A percentile compares a stretch with the other conserved stretches of the same genome.
phyloP scores from a whole-genome alignment of 92 coral and sea anemone species.

The Paragorgia papillata region DNA sequence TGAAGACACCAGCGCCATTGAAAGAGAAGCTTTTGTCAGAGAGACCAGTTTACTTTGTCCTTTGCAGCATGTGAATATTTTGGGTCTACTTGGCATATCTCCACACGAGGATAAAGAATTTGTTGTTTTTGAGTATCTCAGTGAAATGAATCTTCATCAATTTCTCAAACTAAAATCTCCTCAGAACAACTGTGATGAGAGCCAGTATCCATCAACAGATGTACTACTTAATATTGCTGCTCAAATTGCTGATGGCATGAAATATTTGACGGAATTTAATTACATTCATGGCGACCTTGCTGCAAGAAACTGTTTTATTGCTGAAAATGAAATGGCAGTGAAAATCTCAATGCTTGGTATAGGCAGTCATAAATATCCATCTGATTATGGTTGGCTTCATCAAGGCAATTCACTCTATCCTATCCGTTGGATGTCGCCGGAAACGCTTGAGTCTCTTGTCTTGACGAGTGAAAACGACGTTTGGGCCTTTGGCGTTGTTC shows the following conservation, averaged over 20 bases:
- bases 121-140: slow-evolving; percentile 87
- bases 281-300: slow-evolving; percentile 95
- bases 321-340: slow-evolving; percentile 63
- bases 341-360: slow-evolving; percentile 93
- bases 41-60: slow-evolving; percentile 76
- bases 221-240: slow-evolving; percentile 74
- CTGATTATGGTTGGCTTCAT: slow-evolving; percentile 90
- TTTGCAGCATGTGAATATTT: slow-evolving; percentile 81
- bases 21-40: slow-evolving; percentile 69
- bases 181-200: slow-evolving; percentile 36
- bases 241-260: slow-evolving; percentile 95
- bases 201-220: slow-evolving; percentile 56
- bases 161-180: slow-evolving; percentile 65
- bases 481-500: slow-evolving; percentile 89
- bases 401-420: slow-evolving; percentile 81
- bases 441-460: slow-evolving; percentile 83
- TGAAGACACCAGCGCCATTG: slow-evolving; percentile 65
- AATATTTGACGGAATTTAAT: slow-evolving; percentile 75
- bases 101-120: slow-evolving; percentile 76
- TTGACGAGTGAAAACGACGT: slow-evolving; percentile 76
- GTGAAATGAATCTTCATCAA: slow-evolving; percentile 77
- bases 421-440: slow-evolving; percentile 99
- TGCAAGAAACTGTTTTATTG: slow-evolving; percentile 83
- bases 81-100: slow-evolving; percentile 86
- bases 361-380: slow-evolving; percentile 83